Conservation (phyloP, 2,113 vertebrate species). For the Mesocricetus auratus region DNA sequence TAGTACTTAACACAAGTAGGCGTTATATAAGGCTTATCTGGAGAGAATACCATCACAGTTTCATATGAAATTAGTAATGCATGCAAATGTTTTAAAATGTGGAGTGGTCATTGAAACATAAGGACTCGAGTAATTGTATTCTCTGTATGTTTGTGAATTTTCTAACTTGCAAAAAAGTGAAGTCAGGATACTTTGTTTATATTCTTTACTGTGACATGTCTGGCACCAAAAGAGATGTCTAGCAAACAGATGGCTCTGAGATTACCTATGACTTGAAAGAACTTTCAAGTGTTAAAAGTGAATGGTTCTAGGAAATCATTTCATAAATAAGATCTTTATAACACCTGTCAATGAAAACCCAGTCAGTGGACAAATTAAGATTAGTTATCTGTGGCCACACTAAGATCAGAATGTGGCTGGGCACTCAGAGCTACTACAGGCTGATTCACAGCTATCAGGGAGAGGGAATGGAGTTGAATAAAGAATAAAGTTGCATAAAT, state of each 20-base stretch:
- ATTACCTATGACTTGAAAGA: background rate
- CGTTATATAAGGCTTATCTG: conserved; percentile 46
- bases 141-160: conserved; percentile 73
- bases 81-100: conserved; percentile 64
- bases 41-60: conserved; percentile 67
- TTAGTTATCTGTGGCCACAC: background rate
- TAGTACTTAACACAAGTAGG: conserved; percentile 55
- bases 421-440: background rate
- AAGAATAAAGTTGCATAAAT: background rate
- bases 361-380: background rate
- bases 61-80: conserved; percentile 59
- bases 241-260: too few relatives aligned
- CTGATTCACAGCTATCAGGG: background rate
- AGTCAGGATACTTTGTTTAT: background rate
- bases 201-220: background rate
- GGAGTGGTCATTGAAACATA: conserved; percentile 67
- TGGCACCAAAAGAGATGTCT: background rate
- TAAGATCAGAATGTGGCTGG: background rate
- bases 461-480: background rate
- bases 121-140: conserved; percentile 62
- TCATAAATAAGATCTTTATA: background rate
- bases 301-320: background rate
- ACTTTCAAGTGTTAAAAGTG: background rate
- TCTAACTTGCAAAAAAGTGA: conserved; percentile 48
- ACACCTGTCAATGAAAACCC: background rate